Evolutionary conservation across 2,113 vertebrate species (phyloP).

Genomic region (Suricata suricatta): DNA sequence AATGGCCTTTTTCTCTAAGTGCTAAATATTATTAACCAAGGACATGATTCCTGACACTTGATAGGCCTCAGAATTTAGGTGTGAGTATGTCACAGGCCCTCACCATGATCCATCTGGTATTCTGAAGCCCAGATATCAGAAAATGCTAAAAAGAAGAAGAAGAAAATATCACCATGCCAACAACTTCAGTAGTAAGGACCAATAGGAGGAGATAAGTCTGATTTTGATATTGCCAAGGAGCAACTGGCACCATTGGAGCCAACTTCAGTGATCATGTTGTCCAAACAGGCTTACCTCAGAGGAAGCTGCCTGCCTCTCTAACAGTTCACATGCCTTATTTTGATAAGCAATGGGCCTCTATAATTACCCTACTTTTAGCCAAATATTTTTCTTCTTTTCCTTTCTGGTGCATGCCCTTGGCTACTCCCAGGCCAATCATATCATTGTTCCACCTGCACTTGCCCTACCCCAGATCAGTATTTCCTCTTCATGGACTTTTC

Average conservation of each 20-base stretch:
- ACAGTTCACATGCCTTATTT: neutral
- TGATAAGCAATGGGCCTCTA: neutral
- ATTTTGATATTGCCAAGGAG: constrained; percentile 56
- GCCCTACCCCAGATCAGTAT: neutral
- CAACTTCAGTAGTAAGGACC: constrained; percentile 32
- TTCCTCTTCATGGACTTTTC: neutral
- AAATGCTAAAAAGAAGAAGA: constrained; percentile 24
- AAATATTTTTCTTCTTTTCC: neutral
- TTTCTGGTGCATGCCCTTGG: neutral
- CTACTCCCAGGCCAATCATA: neutral
- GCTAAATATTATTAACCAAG: constrained; percentile 71
- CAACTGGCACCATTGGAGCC: constrained; percentile 40
- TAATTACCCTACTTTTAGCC: neutral
- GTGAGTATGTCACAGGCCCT: neutral
- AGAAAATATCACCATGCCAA: constrained; percentile 16
- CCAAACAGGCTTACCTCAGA: neutral
- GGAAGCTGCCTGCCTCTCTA: neutral
- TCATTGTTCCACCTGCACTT: neutral
- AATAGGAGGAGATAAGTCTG: constrained; percentile 16
- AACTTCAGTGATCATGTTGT: constrained; percentile 51
- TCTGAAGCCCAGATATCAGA: constrained; percentile 62
- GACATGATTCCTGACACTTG: constrained; percentile 62
- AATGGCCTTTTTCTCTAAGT: constrained; percentile 56
- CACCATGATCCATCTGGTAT: constrained; percentile 43
- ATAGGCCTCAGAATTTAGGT: constrained; percentile 62